Percentiles rank a stretch among this genome's conserved stretches.
These are phyloP conservation scores for Darevskia mixta DNA, from an alignment of 2,797 vertebrate genomes.

Conservation along the genomic window DNA sequence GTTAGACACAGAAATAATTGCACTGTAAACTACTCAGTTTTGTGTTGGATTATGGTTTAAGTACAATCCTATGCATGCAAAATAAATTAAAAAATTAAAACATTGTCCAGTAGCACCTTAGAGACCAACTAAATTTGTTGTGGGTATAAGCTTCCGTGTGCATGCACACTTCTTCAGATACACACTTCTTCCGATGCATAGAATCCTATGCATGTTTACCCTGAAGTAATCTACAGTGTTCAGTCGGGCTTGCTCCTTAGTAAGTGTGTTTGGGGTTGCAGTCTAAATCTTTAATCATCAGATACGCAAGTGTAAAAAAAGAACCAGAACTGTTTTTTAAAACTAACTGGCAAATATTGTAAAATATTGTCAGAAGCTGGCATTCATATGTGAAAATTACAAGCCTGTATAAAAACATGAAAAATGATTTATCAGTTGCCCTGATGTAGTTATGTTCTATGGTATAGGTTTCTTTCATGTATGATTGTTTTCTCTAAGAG, in stretches of 20 bases:
- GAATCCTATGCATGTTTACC: no score
- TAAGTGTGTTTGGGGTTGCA: neutral
- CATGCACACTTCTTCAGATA: no score
- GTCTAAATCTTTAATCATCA: neutral
- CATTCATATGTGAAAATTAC: constrained; percentile 49
- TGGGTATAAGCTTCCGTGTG: no score
- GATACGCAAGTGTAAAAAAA: constrained; percentile 34
- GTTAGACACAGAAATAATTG: neutral
- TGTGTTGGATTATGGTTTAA: neutral
- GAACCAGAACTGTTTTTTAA: neutral
- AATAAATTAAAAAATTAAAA: no score
- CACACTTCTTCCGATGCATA: no score
- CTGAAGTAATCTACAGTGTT: neutral
- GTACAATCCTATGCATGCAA: neutral
- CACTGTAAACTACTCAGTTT: neutral
- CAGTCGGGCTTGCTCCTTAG: neutral
- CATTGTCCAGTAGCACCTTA: no score
- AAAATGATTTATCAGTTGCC: constrained; percentile 12
- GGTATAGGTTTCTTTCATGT: constrained; percentile 76
- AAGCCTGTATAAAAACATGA: constrained; percentile 50
- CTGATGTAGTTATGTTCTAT: constrained; percentile 67
- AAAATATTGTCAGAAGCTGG: constrained; percentile 51
- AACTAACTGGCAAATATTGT: constrained; percentile 53
- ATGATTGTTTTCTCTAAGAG: constrained; percentile 74
- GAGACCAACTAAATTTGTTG: no score